Evolutionary conservation across 1,140 invertebrate species (phyloP), one percentile per base, ranked within the genome.

Genomic region (Danaus plexippus): DNA sequence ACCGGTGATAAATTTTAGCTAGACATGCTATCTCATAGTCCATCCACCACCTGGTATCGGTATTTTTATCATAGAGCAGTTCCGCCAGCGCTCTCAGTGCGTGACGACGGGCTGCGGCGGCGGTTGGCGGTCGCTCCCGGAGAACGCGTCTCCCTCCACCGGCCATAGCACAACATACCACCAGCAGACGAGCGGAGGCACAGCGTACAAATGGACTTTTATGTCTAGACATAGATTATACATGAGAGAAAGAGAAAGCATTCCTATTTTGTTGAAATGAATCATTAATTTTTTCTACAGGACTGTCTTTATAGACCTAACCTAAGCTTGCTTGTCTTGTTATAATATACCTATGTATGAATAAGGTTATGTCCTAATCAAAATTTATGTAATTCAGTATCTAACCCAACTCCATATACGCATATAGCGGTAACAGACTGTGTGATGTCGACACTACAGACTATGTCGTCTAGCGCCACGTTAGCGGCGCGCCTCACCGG

Each of bases 401-500:
- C 65, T 53, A 52, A 85, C 82, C 68, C 58, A 3, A 69, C 66
- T 0, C 80, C 83, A 46, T 78, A 69, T 0, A 80, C 49, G 43
- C 80, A 83, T 4, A 86, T 66, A 1, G 84, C 81, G 4, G 75
- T 76, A 54, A 79, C 67, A 1, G 74, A 64, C 51, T 76, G 80
- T 6, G 69, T 70, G 7, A 75, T 45, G 22, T 83, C 79, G 0
- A 75, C 74, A 18, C 60, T 62, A 54, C 75, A 77, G 0, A 83
- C 77, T 9, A 87, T 66, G 10, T 73, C 69, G 51, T 87, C 84
- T 0, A 87, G 65, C 0, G 81, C 81, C 8, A 83, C 48, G 63
- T 87, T 87, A 41, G 81, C 84, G 0, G 80, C 80, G 11, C 76
- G 71, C 1, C 84, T 65, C 44, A 87, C 76, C 1, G 75, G 70